phyloP scores from a whole-genome alignment of 2,888 invertebrate genomes.

The Melanchra persicariae region DNA sequence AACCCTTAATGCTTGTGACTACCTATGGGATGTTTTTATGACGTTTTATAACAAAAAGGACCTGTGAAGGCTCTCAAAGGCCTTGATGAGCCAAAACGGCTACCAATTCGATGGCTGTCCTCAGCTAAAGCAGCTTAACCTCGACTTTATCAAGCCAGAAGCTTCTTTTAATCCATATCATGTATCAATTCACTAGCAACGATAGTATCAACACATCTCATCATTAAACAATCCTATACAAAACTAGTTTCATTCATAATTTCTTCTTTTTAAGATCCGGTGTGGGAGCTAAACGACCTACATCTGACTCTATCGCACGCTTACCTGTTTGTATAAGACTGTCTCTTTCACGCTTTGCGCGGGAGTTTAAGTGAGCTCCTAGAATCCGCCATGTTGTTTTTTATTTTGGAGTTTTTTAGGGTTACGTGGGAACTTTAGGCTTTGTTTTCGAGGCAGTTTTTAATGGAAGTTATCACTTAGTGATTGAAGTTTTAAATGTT shows the following conservation, averaged over 20 bases:
- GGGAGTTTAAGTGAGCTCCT: constrained; percentile 62
- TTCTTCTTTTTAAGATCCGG: constrained; percentile 78
- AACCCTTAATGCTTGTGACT: no score
- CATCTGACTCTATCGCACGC: constrained; percentile 28
- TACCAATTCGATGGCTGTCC: not conserved
- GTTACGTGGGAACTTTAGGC: constrained; percentile 51
- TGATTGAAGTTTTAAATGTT: constrained; percentile 1
- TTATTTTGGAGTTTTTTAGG: constrained; percentile 63
- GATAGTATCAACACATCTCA: constrained; percentile 41
- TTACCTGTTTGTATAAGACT: not conserved
- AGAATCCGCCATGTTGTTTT: constrained; percentile 61
- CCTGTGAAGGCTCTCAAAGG: no score
- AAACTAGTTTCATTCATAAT: constrained; percentile 66
- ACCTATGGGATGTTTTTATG: no score
- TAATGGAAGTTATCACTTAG: constrained; percentile 1
- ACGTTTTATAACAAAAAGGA: no score
- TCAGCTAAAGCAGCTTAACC: not conserved
- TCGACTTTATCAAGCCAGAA: not conserved
- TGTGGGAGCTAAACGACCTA: constrained; percentile 72
- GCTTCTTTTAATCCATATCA: not conserved
- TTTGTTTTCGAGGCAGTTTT: constrained; percentile 48
- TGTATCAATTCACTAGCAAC: constrained; percentile 10
- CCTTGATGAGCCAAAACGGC: not conserved
- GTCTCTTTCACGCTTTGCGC: constrained; percentile 62
- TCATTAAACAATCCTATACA: constrained; percentile 46